Conservation (phyloP, 2,888 invertebrate genomes). For the Camptogramma bilineatum region DNA sequence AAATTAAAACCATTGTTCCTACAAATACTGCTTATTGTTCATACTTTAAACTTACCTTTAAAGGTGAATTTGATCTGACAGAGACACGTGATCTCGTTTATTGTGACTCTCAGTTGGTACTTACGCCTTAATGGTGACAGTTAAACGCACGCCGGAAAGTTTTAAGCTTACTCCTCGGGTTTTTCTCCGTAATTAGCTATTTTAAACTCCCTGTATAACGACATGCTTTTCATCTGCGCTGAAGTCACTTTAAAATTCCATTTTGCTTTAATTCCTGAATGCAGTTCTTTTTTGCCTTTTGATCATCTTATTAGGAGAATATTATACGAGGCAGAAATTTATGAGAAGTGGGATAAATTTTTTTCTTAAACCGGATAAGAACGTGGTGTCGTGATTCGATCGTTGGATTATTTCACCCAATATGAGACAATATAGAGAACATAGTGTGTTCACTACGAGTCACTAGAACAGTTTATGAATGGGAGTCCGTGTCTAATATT, state of each 20-base stretch:
- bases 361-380: background rate
- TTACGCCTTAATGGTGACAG: conserved; percentile 57
- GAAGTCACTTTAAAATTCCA: conserved; percentile 59
- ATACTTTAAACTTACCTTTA: background rate
- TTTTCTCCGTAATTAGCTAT: conserved; percentile 66
- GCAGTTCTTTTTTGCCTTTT: conserved; percentile 18
- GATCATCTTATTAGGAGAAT: background rate
- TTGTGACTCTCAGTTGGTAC: conserved; percentile 36
- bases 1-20: no score
- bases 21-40: background rate
- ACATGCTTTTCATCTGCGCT: conserved; percentile 60
- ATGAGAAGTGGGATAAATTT: background rate
- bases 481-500: no score
- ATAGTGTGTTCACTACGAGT: no score
- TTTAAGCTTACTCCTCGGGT: conserved; percentile 52
- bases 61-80: background rate
- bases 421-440: no score
- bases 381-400: no score
- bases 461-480: no score
- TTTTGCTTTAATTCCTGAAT: conserved; percentile 50
- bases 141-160: conserved; percentile 57
- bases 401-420: no score
- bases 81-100: background rate
- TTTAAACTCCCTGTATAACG: conserved; percentile 63
- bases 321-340: background rate